Base-by-base conservation (phyloP, 2,888 invertebrate species). In the Chrysotoxum bicinctum region DNA sequence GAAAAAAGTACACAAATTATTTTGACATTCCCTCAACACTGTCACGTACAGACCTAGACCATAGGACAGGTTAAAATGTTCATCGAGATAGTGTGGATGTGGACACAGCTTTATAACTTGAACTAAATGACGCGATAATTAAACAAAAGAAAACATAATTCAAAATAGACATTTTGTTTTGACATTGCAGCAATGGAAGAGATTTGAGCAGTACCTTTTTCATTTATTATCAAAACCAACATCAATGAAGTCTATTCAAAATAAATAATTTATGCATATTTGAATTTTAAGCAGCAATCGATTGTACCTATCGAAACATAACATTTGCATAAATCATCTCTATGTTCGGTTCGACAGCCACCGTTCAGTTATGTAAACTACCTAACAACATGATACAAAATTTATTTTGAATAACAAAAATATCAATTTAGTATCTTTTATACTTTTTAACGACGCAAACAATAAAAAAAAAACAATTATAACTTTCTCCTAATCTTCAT, bases 401-500 rank as follows among this genome's bases (percentile, higher is more conserved):
- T 32, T 54, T 32, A 54, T 54, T 54, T 54, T 14, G 19, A 35
- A 14, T 7, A 10, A 56, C 32, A 58, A 58, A 58, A 14, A 21
- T 14, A 35, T 26, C 43, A 23, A 16, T n/a, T n/a, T 10, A 62
- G 3, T 16, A 37, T 23, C 58, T 58, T n/a, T 21, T 37, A 37
- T 37, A 16, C 32, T 48, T 7, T 66, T 14, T n/a, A 43, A 10
- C 14, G 40, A 50, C 10, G 45, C 35, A 37, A 35, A 37, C 6
- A 5, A 54, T 10, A 1, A 54, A 64, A 62, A 19, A 54, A 19
- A 21, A 16, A 16, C n/a, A 43, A 37, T 4, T 40, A n/a, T 0
- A 43, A 62, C 62, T 62, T 62, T 62, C 62, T 43, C 43, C n/a
- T 19, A 26, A 43, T 30, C 26, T 62, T 43, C 60, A 16, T 19